Conservation (phyloP, 2,113 vertebrate genomes). For the Oriolus oriolus region DNA sequence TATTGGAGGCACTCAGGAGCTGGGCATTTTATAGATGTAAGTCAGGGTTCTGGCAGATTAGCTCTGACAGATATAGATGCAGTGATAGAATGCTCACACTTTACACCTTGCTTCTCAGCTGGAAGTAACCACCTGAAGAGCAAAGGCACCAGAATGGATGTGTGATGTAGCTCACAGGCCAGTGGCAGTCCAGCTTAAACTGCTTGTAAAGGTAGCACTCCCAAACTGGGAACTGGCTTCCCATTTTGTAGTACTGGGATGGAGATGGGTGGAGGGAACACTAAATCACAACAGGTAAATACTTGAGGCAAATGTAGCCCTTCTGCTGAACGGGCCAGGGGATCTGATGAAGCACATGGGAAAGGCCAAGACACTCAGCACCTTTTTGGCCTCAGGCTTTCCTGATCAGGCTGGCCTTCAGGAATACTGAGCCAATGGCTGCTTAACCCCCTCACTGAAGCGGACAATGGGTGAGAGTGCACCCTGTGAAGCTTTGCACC, state of each 20-base stretch:
- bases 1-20: not conserved
- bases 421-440: not conserved
- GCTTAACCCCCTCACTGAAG: not conserved
- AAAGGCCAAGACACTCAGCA: not conserved
- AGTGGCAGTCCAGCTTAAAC: not conserved
- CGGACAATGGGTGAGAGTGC: not conserved
- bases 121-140: not conserved
- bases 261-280: not conserved
- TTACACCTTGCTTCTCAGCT: not conserved
- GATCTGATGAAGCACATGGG: not conserved
- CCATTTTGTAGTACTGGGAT: not conserved
- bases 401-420: fast-evolving
- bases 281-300: not conserved
- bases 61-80: not conserved
- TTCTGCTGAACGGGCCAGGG: not conserved
- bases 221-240: not conserved
- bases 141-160: not conserved
- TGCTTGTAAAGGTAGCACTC: not conserved
- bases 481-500: not conserved
- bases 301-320: not conserved
- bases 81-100: not conserved
- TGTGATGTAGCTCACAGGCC: not conserved
- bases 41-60: not conserved
- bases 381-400: not conserved
- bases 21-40: not conserved